Conservation (phyloP, 2,888 invertebrate species). For the Xestia ashworthii region DNA sequence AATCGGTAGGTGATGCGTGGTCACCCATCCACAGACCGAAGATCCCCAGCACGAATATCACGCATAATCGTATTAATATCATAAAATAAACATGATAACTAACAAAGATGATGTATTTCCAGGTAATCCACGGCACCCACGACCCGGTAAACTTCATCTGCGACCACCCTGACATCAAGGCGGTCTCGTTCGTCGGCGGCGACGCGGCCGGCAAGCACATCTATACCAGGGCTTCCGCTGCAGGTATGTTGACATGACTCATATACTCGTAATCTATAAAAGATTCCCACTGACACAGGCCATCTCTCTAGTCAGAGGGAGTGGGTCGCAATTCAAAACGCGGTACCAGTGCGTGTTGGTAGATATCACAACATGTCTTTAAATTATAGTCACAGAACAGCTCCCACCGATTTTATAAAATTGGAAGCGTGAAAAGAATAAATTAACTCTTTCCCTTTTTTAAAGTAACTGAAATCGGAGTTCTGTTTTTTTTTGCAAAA, state of each 20-base stretch:
- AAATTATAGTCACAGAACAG: too few species aligned
- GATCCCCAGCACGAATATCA: background rate
- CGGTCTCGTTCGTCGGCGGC: conserved; percentile 99
- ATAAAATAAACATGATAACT: background rate
- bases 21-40: too few species aligned
- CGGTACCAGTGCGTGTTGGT: too few species aligned
- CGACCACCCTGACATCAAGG: conserved; percentile 98
- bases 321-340: too few species aligned
- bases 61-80: background rate
- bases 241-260: conserved; percentile 91
- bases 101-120: background rate
- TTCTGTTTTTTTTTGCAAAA: background rate
- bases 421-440: too few species aligned
- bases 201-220: conserved; percentile 99
- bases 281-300: background rate
- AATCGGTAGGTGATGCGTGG: too few species aligned
- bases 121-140: conserved; percentile 98
- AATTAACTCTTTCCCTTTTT: too few species aligned
- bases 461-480: too few species aligned
- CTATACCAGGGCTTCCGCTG: conserved; percentile 96
- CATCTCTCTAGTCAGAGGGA: background rate
- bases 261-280: background rate
- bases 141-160: conserved; percentile 99
- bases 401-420: too few species aligned
- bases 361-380: too few species aligned